Evolutionary conservation across 2,888 invertebrate species (phyloP).

Genomic region (Synanthedon vespiformis): DNA sequence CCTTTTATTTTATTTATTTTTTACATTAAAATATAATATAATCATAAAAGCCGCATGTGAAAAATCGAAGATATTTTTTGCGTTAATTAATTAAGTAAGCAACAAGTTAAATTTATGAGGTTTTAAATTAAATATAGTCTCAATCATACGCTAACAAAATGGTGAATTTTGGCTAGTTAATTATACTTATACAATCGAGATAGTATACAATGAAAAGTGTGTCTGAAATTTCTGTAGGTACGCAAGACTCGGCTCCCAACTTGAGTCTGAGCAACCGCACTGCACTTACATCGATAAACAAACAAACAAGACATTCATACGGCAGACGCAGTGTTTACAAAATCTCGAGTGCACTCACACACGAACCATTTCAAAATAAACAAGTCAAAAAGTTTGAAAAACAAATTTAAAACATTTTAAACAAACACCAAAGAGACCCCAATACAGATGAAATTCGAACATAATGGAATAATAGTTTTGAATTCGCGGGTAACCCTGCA

Average conservation of each 20-base stretch:
- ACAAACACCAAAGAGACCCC: constrained; percentile 3
- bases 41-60: no score
- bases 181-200: not conserved
- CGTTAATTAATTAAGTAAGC: no score
- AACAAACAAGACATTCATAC: constrained; percentile 28
- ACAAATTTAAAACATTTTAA: constrained; percentile 25
- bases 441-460: constrained; percentile 7
- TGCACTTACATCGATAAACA: constrained; percentile 29
- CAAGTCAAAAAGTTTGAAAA: constrained; percentile 44
- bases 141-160: no score
- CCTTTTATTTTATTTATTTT: no score
- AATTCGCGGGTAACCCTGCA: constrained; percentile 11
- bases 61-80: no score
- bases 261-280: constrained; percentile 13
- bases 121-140: no score
- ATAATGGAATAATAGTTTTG: constrained; percentile 24
- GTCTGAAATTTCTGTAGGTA: constrained; percentile 2
- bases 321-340: constrained; percentile 25
- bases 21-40: no score
- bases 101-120: no score
- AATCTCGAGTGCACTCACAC: constrained; percentile 45
- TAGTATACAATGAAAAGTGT: not conserved
- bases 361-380: constrained; percentile 56
- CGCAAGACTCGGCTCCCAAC: constrained; percentile 28
- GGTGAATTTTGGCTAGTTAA: no score